phyloP scores from a whole-genome alignment of 1,140 invertebrate species.

The Aphidius gifuensis region DNA sequence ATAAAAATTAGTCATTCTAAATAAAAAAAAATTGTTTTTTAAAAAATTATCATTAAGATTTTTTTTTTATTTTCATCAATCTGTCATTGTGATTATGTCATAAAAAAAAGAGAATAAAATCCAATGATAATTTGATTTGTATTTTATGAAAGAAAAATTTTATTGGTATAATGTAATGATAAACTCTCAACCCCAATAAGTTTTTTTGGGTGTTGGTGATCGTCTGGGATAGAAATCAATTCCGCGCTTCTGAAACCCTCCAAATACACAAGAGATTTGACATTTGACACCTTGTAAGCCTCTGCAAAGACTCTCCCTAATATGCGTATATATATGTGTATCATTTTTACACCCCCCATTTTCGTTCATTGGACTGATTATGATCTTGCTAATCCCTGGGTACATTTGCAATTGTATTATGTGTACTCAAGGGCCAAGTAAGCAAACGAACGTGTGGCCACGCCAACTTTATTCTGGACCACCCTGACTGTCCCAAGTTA shows the following conservation, averaged over 20 bases:
- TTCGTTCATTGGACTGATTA: slow-evolving; percentile 46
- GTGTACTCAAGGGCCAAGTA: not conserved
- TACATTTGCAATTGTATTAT: not conserved
- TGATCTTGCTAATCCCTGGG: slow-evolving; percentile 47
- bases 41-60: too few relatives aligned
- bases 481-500: slow-evolving; percentile 39
- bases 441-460: slow-evolving; percentile 9
- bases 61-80: too few relatives aligned
- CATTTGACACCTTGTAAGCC: slow-evolving; percentile 47
- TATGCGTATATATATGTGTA: slow-evolving; percentile 3
- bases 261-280: slow-evolving; percentile 37
- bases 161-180: too few relatives aligned
- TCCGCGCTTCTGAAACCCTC: slow-evolving; percentile 23
- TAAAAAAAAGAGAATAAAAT: too few relatives aligned
- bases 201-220: too few relatives aligned
- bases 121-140: too few relatives aligned
- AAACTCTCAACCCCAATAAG: too few relatives aligned
- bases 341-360: slow-evolving; percentile 20
- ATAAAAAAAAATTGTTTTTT: too few relatives aligned
- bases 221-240: slow-evolving; percentile 37
- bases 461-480: slow-evolving; percentile 28
- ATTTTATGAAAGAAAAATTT: too few relatives aligned
- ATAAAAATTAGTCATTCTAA: too few relatives aligned
- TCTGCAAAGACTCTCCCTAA: not conserved
- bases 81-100: too few relatives aligned